Base-by-base conservation (phyloP, 2,888 invertebrate genomes). In the Phengaris alcon region DNA sequence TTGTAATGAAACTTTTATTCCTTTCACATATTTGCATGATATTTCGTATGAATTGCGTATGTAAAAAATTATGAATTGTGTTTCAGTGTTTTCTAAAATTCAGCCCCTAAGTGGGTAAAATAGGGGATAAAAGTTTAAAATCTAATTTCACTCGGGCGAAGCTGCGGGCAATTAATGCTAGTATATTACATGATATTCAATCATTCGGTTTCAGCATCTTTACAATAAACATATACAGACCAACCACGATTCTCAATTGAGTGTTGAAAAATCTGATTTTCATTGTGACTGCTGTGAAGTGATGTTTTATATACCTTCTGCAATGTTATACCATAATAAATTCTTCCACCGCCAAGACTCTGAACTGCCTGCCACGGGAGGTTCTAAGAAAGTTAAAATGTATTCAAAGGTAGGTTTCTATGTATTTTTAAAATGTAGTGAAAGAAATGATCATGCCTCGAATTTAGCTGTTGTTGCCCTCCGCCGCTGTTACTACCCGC, bases 251-350 rank as follows among this genome's bases (percentile, higher is more conserved):
- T 79, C 81, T 8, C 80, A 80, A 76, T 82, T 82, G 70, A 79
- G n/a, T 35, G 80, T 73, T 7, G 76, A 83, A 64, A 80, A 82
- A 2, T 86, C 79, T n/a, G 80, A 81, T 35, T 90, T 91, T 73
- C 87, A 87, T 52, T 95, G 95, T 83, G 91, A 94, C 75, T 89
- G 90, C 73, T 95, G 95, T 80, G 87, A 91, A 79, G 94, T 94
- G 10, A 85, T 93, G 75, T 95, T 95, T 84, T 94, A 91, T 81
- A 86, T 93, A 54, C 85, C 91, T 5, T 89, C 93, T 68, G 95
- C 95, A 0, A 93, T 95, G 84, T 84, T 94, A 75, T 95, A 95
- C 82, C 95, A 95, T 81, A 93, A 91, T 75, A 92, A 89, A 78
- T 93, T 90, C 78, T 93, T 89, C 77, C 93, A 94, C 82, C 84